Percentiles rank a stretch among this genome's conserved stretches.
Evolutionary conservation across 2,113 vertebrate species (phyloP).

Genomic region (Pomatostomus ruficeps): DNA sequence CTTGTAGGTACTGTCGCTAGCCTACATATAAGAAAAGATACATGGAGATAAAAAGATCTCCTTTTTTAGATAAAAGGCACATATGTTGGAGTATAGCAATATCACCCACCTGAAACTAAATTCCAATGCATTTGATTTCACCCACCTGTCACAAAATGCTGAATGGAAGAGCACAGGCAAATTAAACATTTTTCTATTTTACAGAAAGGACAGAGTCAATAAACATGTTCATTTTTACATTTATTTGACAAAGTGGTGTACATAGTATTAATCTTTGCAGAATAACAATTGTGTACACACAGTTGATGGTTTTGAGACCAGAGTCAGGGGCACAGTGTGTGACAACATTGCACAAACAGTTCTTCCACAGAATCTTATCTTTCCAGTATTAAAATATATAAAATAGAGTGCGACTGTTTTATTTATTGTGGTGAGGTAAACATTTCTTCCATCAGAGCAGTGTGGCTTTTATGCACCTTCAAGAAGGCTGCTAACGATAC

Average conservation of each 20-base stretch:
- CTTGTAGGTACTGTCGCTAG: not conserved
- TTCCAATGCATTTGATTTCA: not conserved
- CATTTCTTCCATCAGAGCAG: not conserved
- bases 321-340: not conserved
- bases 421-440: constrained; percentile 29
- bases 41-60: accelerated
- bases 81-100: accelerated
- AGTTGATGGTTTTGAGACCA: not conserved
- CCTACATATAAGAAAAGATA: not conserved
- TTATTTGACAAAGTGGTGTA: not conserved
- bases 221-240: not conserved
- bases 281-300: not conserved
- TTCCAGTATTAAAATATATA: constrained; percentile 27
- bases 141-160: not conserved
- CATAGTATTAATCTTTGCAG: not conserved
- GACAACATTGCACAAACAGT: not conserved
- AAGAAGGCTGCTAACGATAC: not conserved
- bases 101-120: not conserved
- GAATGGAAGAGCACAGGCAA: not conserved
- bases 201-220: not conserved
- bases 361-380: not conserved
- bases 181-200: not conserved
- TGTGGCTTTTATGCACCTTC: not conserved
- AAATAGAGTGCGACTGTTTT: not conserved
- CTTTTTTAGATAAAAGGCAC: not conserved